A percentile compares a stretch with the other conserved stretches of the same genome.
These are phyloP conservation scores for Psittacula derbiana DNA, from an alignment of 2,797 vertebrate genomes.

Conservation along the genomic window DNA sequence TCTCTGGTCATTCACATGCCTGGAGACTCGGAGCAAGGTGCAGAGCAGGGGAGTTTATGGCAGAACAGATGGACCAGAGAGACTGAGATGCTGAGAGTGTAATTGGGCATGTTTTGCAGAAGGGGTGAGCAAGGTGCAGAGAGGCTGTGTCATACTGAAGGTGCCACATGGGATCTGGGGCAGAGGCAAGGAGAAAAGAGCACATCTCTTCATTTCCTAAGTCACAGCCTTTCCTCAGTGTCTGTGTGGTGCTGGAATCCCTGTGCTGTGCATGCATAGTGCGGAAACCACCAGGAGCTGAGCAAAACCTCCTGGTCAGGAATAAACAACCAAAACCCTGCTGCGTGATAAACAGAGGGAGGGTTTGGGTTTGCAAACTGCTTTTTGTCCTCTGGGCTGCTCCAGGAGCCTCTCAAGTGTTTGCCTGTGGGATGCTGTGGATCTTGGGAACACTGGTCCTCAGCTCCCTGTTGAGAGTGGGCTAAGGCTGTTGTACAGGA, in stretches of 20 bases:
- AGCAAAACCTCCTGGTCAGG: background rate
- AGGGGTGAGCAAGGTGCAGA: background rate
- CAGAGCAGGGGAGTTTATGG: background rate
- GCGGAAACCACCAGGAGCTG: background rate
- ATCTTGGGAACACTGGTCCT: background rate
- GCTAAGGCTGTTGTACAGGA: background rate
- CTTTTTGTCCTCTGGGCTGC: background rate
- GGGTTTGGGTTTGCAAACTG: background rate
- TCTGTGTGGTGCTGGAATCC: background rate
- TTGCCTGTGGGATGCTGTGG: background rate
- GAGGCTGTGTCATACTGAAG: background rate
- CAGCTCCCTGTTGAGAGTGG: background rate
- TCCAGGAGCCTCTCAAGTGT: background rate
- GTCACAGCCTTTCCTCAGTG: background rate
- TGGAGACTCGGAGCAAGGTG: background rate
- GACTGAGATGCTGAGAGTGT: background rate
- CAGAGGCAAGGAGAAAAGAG: background rate
- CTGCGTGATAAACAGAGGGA: background rate
- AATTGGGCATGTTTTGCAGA: background rate
- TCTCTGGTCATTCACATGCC: background rate
- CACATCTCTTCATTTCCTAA: background rate
- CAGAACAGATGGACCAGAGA: background rate
- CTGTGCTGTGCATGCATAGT: background rate
- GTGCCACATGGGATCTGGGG: fast-evolving
- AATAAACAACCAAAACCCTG: background rate